Percentiles rank a stretch among this genome's conserved stretches.
Conservation (phyloP, 2,888 invertebrate genomes). For the Pollenia amentaria region DNA sequence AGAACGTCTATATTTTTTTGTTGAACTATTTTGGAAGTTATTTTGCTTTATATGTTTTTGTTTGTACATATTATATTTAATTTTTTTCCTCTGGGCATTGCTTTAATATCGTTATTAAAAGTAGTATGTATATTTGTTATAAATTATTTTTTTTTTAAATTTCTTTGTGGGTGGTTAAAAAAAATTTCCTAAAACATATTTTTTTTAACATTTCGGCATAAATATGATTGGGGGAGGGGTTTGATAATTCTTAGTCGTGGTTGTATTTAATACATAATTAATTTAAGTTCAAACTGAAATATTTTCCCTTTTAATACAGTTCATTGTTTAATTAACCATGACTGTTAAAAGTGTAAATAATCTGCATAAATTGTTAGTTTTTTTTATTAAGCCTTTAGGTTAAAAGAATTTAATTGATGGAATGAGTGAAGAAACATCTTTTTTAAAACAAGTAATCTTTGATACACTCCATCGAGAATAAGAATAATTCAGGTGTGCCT, state of each 20-base stretch:
- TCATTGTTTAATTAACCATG: constrained; percentile 4
- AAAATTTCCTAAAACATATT: not conserved
- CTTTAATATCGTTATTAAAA: constrained; percentile 35
- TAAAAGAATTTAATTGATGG: too few species aligned
- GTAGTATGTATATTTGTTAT: not conserved
- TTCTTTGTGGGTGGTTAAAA: not conserved
- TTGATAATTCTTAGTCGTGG: not conserved
- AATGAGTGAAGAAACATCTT: too few species aligned
- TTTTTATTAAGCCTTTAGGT: too few species aligned
- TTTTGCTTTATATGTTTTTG: not conserved
- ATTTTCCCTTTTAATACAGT: not conserved
- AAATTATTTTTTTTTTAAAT: constrained; percentile 19
- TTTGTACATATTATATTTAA: constrained; percentile 15
- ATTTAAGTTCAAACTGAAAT: not conserved
- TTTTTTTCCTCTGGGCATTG: constrained; percentile 50
- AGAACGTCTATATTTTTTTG: constrained; percentile 19
- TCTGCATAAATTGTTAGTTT: not conserved
- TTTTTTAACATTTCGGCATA: too few species aligned
- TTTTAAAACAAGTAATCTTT: too few species aligned
- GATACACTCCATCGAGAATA: too few species aligned
- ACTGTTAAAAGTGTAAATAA: not conserved
- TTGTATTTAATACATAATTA: constrained; percentile 26
- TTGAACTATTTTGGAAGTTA: not conserved
- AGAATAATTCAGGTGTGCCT: too few species aligned
- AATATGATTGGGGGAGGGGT: too few species aligned